phyloP scores from a whole-genome alignment of 2,797 vertebrate genomes.

The Alcedo quadribrachys region DNA sequence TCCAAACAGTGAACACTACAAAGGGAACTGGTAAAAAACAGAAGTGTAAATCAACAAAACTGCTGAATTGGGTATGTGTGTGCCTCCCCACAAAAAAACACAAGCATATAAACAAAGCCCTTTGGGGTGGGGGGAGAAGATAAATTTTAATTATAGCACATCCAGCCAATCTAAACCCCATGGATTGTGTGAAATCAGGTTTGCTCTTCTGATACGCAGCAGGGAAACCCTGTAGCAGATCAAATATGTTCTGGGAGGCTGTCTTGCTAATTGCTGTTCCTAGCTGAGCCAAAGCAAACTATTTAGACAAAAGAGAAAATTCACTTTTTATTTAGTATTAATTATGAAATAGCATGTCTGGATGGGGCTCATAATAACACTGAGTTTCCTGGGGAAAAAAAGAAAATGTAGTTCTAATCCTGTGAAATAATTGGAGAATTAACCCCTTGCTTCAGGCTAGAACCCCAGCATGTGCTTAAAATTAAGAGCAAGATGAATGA shows the following conservation, averaged over 20 bases:
- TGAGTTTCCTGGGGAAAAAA: not conserved
- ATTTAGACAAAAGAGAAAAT: constrained; percentile 46
- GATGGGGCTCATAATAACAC: not conserved
- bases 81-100: not conserved
- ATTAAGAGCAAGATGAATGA: not conserved
- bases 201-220: constrained; percentile 31
- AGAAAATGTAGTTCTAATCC: not conserved
- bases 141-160: constrained; percentile 17
- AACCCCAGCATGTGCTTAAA: not conserved
- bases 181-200: constrained; percentile 28
- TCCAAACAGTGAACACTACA: not conserved
- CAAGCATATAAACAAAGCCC: constrained; percentile 4
- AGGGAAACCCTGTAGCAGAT: constrained; percentile 59
- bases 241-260: constrained; percentile 34
- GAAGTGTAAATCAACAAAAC: not conserved
- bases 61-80: not conserved
- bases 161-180: constrained; percentile 22
- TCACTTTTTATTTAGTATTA: constrained; percentile 64
- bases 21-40: constrained; percentile 8
- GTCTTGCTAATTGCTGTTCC: constrained; percentile 63
- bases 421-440: constrained; percentile 9
- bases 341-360: constrained; percentile 48
- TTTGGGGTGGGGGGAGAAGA: not conserved
- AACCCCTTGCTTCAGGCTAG: not conserved
- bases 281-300: constrained; percentile 51